Percentiles rank a stretch among this genome's conserved stretches.
These are phyloP conservation scores for Oryzias woworae DNA, from an alignment of 2,113 vertebrate genomes.

Conservation along the genomic window DNA sequence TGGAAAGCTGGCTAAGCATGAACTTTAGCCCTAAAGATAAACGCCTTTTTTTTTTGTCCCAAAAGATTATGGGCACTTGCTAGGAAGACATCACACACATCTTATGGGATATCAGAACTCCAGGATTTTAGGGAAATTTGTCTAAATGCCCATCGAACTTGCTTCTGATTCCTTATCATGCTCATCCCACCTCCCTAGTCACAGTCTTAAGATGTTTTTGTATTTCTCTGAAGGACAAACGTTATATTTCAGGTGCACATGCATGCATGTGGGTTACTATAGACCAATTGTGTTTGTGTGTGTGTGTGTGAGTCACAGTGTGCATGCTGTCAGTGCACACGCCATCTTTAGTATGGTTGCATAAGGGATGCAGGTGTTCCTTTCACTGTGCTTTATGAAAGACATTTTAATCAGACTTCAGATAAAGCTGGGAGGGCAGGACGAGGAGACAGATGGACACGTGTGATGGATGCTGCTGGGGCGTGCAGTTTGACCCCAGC, in stretches of 20 bases:
- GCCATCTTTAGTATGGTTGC: conserved; percentile 34
- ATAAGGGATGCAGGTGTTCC: conserved; percentile 32
- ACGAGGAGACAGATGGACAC: background rate
- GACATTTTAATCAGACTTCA: conserved; percentile 28
- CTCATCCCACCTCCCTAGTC: conserved; percentile 35
- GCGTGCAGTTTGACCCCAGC: conserved; percentile 22
- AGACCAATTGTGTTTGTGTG: conserved; percentile 31
- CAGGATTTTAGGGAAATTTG: conserved; percentile 12
- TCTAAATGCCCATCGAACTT: too few relatives aligned
- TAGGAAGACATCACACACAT: conserved; percentile 17
- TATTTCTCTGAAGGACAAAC: conserved; percentile 54
- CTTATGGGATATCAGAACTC: conserved; percentile 22
- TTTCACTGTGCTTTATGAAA: conserved; percentile 58
- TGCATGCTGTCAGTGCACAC: conserved; percentile 51
- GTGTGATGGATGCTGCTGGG: background rate
- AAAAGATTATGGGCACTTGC: conserved; percentile 15
- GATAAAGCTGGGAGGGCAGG: background rate
- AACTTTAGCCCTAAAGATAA: conserved; percentile 10
- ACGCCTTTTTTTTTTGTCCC: conserved; percentile 16
- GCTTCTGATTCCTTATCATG: background rate
- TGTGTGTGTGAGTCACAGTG: conserved; percentile 39
- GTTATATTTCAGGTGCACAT: conserved; percentile 58
- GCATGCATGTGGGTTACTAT: conserved; percentile 56
- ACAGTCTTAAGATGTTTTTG: conserved; percentile 33
- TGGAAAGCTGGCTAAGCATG: conserved; percentile 17